Percentiles rank a stretch among this genome's conserved stretches.
Evolutionary conservation across 2,888 invertebrate genomes (phyloP).

Genomic region (Drosophila cracens): DNA sequence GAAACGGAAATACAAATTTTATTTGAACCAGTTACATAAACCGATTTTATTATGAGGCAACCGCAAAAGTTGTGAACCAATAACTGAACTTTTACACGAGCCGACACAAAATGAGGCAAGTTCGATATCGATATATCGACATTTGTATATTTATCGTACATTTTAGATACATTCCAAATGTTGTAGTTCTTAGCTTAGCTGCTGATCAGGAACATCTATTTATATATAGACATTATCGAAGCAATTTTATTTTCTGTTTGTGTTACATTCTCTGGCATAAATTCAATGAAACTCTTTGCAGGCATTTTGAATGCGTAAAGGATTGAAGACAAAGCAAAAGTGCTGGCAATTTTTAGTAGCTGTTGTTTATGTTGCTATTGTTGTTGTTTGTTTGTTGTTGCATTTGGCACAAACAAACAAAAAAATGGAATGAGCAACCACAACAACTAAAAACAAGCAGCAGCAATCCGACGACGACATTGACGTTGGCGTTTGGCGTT

Average conservation of each 20-base stretch:
- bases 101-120: not conserved
- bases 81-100: not conserved
- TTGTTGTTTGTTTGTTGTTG: slow-evolving; percentile 5
- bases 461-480: slow-evolving; percentile 42
- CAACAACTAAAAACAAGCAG: slow-evolving; percentile 36
- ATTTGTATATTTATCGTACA: not conserved
- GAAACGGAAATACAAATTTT: not conserved
- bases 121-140: not conserved
- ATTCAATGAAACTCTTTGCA: not conserved
- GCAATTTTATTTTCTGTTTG: not conserved
- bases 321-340: not conserved
- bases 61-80: not conserved
- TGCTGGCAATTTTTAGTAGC: not conserved
- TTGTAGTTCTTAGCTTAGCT: not conserved
- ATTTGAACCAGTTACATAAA: not conserved
- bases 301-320: not conserved
- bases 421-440: slow-evolving; percentile 15
- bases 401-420: slow-evolving; percentile 21
- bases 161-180: not conserved
- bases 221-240: not conserved
- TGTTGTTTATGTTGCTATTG: slow-evolving; percentile 3
- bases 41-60: not conserved
- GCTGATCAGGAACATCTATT: not conserved
- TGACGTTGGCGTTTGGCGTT: slow-evolving; percentile 36
- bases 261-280: not conserved